These are phyloP conservation scores for Sebastes kiyomatsui DNA, from an alignment of 2,797 vertebrate genomes.

Conservation along the genomic window DNA sequence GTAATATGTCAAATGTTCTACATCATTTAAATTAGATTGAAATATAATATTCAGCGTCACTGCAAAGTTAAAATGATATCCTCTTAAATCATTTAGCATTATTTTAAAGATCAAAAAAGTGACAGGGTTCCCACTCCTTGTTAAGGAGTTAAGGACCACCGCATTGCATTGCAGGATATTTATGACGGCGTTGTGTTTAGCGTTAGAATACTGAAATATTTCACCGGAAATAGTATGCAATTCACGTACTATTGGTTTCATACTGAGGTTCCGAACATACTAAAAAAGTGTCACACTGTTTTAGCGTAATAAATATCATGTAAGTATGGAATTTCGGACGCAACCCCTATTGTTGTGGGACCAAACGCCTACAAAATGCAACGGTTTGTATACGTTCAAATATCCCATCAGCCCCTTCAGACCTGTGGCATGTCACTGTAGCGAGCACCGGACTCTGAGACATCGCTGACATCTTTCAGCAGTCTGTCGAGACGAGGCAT, in stretches of 20 bases:
- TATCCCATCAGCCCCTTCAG: neutral
- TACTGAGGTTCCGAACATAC: too few relatives aligned
- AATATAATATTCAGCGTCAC: neutral
- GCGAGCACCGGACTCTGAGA: slow-evolving; percentile 95
- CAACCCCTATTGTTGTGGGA: neutral
- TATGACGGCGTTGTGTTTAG: too few relatives aligned
- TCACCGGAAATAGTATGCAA: too few relatives aligned
- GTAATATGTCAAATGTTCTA: too few relatives aligned
- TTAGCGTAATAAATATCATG: too few relatives aligned
- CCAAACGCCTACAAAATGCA: neutral
- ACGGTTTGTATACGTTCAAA: neutral
- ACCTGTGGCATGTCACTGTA: slow-evolving; percentile 98
- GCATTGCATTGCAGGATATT: fast-evolving
- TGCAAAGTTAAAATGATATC: neutral
- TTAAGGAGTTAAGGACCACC: too few relatives aligned
- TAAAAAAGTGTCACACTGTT: too few relatives aligned
- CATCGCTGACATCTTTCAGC: slow-evolving; percentile 92
- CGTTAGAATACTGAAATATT: fast-evolving
- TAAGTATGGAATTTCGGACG: fast-evolving
- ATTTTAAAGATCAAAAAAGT: neutral
- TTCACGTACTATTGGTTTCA: too few relatives aligned
- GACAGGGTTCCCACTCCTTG: too few relatives aligned
- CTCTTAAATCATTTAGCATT: neutral
- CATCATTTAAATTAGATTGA: neutral
- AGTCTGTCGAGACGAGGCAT: slow-evolving; percentile 90